Conservation (phyloP, 2,113 vertebrate species). For the Condylura cristata region DNA sequence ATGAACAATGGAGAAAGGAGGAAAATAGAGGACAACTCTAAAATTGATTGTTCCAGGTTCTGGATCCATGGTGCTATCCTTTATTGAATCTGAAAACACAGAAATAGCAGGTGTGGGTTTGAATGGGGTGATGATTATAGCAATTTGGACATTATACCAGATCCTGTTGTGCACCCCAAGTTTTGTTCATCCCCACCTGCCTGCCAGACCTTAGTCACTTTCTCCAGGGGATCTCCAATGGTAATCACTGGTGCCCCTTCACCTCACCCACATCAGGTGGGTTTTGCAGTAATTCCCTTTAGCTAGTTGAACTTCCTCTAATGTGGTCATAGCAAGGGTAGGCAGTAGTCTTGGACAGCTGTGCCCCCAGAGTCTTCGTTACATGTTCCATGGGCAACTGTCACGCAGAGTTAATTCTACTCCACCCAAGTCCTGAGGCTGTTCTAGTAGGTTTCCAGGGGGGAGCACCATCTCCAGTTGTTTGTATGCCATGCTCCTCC, state of each 20-base stretch:
- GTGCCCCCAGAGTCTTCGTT: conserved; percentile 86
- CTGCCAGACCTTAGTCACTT: neutral
- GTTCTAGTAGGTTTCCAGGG: conserved; percentile 91
- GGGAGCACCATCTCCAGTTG: conserved; percentile 91
- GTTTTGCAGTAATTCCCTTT: conserved; percentile 91
- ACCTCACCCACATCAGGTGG: conserved; percentile 89
- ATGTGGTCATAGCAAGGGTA: conserved; percentile 85
- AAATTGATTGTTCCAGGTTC: neutral
- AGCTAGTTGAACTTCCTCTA: conserved; percentile 94
- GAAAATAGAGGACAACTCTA: neutral
- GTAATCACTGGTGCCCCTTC: conserved; percentile 88
- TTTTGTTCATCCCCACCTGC: neutral
- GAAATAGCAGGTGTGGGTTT: neutral
- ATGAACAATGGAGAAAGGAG: neutral
- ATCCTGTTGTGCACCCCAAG: neutral
- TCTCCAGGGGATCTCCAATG: conserved; percentile 88
- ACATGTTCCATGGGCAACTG: conserved; percentile 88
- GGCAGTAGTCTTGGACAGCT: conserved; percentile 85
- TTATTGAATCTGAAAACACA: neutral
- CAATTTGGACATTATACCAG: neutral
- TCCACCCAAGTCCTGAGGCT: conserved; percentile 86
- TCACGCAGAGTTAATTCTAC: conserved; percentile 91
- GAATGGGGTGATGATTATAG: neutral
- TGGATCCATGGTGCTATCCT: neutral
- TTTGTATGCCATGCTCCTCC: conserved; percentile 88